A percentile compares a stretch with the other conserved stretches of the same genome.
phyloP scores from a whole-genome alignment of 2,797 vertebrate genomes.

The Epinephelus awoara region DNA sequence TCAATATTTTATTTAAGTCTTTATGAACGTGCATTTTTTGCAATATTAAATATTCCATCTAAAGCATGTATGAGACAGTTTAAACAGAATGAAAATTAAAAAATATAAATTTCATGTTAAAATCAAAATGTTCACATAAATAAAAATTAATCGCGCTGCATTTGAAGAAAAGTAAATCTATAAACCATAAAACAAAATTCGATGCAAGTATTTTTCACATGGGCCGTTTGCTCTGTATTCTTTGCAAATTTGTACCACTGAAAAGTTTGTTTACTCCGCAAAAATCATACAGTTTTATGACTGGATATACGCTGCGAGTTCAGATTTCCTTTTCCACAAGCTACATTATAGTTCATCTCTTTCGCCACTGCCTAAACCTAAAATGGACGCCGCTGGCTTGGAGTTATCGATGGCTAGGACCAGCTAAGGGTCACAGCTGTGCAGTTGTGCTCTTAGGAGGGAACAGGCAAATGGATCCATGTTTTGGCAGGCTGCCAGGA shows the following conservation, averaged over 20 bases:
- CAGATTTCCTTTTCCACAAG: constrained; percentile 42
- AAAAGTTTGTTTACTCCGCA: constrained; percentile 33
- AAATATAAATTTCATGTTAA: background rate
- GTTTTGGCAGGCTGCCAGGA: constrained; percentile 80
- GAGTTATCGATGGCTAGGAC: constrained; percentile 74
- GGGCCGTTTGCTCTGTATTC: background rate
- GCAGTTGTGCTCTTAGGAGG: constrained; percentile 71
- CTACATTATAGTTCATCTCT: constrained; percentile 57
- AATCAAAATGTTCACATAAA: constrained; percentile 9
- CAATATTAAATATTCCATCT: constrained; percentile 11
- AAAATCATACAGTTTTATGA: constrained; percentile 15
- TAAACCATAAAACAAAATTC: constrained; percentile 29
- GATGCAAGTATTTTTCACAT: background rate
- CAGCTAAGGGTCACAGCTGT: constrained; percentile 80
- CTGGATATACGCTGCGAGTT: constrained; percentile 10
- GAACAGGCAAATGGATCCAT: constrained; percentile 70
- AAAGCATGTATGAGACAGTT: background rate
- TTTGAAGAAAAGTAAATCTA: constrained; percentile 8
- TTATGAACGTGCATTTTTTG: background rate
- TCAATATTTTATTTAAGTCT: background rate
- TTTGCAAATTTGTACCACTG: constrained; percentile 1
- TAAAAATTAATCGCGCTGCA: background rate
- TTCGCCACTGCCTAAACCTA: constrained; percentile 74
- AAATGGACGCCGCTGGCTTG: constrained; percentile 85
- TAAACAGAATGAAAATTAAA: constrained; percentile 33